Evolutionary conservation across 2,113 vertebrate species (phyloP).

Genomic region (Isichthys henryi): DNA sequence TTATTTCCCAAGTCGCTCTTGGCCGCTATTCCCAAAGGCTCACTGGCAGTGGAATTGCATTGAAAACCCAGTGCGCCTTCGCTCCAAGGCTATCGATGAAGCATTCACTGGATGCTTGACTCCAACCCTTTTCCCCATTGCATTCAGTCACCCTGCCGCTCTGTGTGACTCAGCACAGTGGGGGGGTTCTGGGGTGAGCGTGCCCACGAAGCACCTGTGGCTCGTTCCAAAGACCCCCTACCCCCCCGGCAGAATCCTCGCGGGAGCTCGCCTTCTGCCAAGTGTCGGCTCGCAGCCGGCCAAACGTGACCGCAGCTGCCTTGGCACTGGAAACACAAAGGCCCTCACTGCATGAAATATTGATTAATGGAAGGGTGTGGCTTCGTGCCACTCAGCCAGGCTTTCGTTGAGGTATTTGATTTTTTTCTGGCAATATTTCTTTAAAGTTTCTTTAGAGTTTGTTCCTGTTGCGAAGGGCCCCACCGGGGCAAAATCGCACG

Average conservation of each 20-base stretch:
- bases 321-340: neutral
- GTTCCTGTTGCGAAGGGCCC: neutral
- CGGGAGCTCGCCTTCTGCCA: neutral
- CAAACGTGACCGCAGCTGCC: neutral
- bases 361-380: slow-evolving; percentile 5
- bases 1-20: neutral
- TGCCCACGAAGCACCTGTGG: neutral
- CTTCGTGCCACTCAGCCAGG: neutral
- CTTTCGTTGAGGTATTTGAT: neutral
- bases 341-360: neutral
- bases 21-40: neutral
- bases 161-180: neutral
- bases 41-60: neutral
- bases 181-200: neutral
- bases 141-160: neutral
- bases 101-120: neutral
- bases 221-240: neutral
- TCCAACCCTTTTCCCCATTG: neutral
- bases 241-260: neutral
- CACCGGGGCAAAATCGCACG: neutral
- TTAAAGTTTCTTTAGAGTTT: neutral
- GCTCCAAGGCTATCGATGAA: neutral
- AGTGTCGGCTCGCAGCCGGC: neutral
- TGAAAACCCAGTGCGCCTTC: neutral
- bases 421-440: neutral